Percentiles rank a stretch among this genome's conserved stretches.
These are phyloP conservation scores for Hirudo medicinalis DNA, from an alignment of 1,140 invertebrate genomes.

Conservation along the genomic window DNA sequence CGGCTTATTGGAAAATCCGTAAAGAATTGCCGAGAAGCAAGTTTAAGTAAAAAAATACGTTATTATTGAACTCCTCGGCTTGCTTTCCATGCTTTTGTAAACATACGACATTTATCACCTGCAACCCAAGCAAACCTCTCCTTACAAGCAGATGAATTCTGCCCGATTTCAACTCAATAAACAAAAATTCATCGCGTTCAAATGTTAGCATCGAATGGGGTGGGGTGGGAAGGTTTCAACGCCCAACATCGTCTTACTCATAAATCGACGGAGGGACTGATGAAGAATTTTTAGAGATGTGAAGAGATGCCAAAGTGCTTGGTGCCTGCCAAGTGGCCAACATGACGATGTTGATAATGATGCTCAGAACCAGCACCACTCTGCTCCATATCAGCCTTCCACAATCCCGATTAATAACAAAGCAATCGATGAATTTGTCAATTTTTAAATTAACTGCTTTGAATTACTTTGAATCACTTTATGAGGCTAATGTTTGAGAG, in stretches of 20 bases:
- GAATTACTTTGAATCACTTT: too few relatives aligned
- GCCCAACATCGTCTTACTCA: constrained; percentile 19
- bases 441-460: too few relatives aligned
- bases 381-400: constrained; percentile 38
- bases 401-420: not conserved
- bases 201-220: not conserved
- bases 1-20: not conserved
- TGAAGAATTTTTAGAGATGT: constrained; percentile 16
- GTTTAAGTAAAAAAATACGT: not conserved
- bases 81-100: not conserved
- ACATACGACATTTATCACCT: not conserved
- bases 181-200: not conserved
- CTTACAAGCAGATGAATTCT: too few relatives aligned
- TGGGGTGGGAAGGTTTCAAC: not conserved
- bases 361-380: constrained; percentile 33
- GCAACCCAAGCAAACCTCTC: not conserved
- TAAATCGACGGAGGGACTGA: constrained; percentile 18
- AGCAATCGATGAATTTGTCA: too few relatives aligned
- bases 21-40: not conserved
- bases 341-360: constrained; percentile 39
- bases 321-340: constrained; percentile 37
- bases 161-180: not conserved
- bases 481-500: too few relatives aligned
- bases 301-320: constrained; percentile 25
- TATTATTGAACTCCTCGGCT: not conserved